Percentiles rank a stretch among this genome's conserved stretches.
Evolutionary conservation across 2,797 vertebrate species (phyloP).

Genomic region (Columba guinea): DNA sequence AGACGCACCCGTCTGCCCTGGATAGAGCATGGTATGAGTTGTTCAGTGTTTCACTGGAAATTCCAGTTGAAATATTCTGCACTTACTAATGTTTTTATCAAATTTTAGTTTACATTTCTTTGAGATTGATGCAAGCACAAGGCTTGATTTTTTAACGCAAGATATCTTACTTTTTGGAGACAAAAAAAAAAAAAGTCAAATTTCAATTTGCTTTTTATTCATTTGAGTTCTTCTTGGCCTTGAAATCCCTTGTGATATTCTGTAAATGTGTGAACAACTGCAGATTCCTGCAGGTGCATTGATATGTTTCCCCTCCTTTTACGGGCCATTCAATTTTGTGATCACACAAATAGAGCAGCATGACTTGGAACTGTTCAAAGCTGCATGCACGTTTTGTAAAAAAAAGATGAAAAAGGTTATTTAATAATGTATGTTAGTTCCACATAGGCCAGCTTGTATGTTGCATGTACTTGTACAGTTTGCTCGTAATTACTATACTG

Average conservation of each 20-base stretch:
- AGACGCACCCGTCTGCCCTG: slow-evolving; percentile 72
- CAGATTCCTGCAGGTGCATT: slow-evolving; percentile 79
- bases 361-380: slow-evolving; percentile 92
- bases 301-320: slow-evolving; percentile 80
- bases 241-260: slow-evolving; percentile 82
- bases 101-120: slow-evolving; percentile 88
- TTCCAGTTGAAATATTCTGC: slow-evolving; percentile 82
- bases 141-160: slow-evolving; percentile 92
- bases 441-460: slow-evolving; percentile 98
- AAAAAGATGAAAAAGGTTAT: slow-evolving; percentile 80
- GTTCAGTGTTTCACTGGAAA: slow-evolving; percentile 80
- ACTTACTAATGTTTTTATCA: slow-evolving; percentile 86
- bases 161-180: slow-evolving; percentile 84
- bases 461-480: slow-evolving; percentile 99
- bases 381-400: slow-evolving; percentile 98
- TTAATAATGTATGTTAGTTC: slow-evolving; percentile 95
- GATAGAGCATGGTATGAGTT: slow-evolving; percentile 79
- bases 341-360: slow-evolving; percentile 86
- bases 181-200: slow-evolving; percentile 73
- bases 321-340: slow-evolving; percentile 83
- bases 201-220: slow-evolving; percentile 81
- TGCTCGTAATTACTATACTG: slow-evolving; percentile 96
- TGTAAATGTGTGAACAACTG: slow-evolving; percentile 83
- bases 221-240: slow-evolving; percentile 80
- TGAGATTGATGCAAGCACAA: slow-evolving; percentile 92